Conservation (phyloP, 1,140 invertebrate genomes). For the Penaeus chinensis region DNA sequence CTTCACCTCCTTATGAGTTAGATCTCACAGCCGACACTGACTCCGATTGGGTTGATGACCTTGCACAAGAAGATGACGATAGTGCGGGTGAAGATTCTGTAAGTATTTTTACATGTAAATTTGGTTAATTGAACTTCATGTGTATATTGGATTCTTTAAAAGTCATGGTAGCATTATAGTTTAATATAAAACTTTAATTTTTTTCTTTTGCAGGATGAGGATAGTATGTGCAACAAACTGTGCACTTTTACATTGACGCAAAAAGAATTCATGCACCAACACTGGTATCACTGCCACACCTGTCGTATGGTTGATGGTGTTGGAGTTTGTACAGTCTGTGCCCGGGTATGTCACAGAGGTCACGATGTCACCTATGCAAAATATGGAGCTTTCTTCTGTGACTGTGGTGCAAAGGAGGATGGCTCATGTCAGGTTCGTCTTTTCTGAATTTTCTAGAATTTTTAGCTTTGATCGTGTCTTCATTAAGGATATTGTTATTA, state of each 20-base stretch:
- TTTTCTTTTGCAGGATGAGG: constrained; percentile 80
- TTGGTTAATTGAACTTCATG: background rate
- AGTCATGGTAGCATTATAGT: background rate
- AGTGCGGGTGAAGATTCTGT: constrained; percentile 89
- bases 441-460: background rate
- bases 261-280: constrained; percentile 98
- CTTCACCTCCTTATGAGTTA: constrained; percentile 69
- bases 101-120: constrained; percentile 66
- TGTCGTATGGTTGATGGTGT: constrained; percentile 98
- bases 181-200: constrained; percentile 26
- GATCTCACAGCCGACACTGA: constrained; percentile 80
- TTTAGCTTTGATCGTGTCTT: background rate
- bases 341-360: constrained; percentile 93
- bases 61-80: constrained; percentile 84
- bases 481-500: background rate
- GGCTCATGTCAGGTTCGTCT: constrained; percentile 74
- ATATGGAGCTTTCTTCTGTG: constrained; percentile 98
- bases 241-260: constrained; percentile 97
- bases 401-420: constrained; percentile 97
- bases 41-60: constrained; percentile 85
- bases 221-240: constrained; percentile 91
- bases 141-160: background rate
- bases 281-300: constrained; percentile 96
- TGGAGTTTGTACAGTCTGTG: constrained; percentile 97
- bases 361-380: constrained; percentile 98